Conservation (phyloP, 2,797 vertebrate species). For the Gambusia yucatana region DNA sequence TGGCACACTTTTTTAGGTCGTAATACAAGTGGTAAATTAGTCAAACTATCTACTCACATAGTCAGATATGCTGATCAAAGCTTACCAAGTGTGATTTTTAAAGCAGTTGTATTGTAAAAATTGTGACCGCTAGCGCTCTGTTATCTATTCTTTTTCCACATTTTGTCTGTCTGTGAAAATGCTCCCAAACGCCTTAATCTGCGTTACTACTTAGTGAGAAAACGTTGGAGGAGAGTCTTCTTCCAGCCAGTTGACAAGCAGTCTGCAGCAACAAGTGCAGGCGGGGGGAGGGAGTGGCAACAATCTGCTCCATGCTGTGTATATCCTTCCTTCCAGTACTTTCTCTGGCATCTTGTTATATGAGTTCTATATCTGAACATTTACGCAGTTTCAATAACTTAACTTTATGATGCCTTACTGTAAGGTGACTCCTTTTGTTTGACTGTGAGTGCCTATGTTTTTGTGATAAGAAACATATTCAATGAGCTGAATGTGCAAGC, state of each 20-base stretch:
- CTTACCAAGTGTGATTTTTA: background rate
- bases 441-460: background rate
- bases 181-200: background rate
- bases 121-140: background rate
- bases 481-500: background rate
- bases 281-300: background rate
- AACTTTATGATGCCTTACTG: background rate
- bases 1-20: background rate
- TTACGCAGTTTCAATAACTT: background rate
- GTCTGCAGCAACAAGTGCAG: background rate
- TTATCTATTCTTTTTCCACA: background rate
- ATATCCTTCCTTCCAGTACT: background rate
- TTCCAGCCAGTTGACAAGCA: constrained; percentile 2
- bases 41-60: background rate
- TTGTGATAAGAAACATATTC: background rate
- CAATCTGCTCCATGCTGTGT: background rate
- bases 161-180: background rate
- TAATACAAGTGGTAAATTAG: background rate
- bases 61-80: background rate
- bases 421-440: background rate
- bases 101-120: background rate
- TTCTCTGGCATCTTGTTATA: background rate
- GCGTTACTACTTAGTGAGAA: background rate
- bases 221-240: background rate
- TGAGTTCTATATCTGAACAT: background rate